These are phyloP conservation scores for Osmerus eperlanus DNA, from an alignment of 2,113 vertebrate species.

Conservation along the genomic window DNA sequence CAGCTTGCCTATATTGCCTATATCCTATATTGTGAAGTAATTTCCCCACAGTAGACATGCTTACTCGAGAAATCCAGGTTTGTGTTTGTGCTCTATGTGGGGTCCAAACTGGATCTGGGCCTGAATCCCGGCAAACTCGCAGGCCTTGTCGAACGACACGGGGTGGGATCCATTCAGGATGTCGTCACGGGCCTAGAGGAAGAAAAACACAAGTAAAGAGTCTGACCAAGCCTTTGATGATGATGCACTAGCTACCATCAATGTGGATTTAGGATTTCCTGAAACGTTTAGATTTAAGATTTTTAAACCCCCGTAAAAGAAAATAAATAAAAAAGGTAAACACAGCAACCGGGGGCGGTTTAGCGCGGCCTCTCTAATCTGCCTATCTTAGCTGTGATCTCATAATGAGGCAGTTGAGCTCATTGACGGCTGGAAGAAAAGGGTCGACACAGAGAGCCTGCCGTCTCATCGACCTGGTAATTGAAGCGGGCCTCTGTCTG, in stretches of 20 bases:
- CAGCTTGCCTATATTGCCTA: background rate
- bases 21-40: background rate
- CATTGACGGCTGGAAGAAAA: background rate
- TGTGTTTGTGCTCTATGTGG: constrained; percentile 96
- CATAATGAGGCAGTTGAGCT: background rate
- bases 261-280: too few relatives aligned
- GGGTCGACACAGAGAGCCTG: background rate
- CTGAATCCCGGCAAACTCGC: constrained; percentile 96
- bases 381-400: background rate
- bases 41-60: constrained; percentile 21
- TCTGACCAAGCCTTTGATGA: background rate
- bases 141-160: constrained; percentile 96
- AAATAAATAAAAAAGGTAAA: background rate
- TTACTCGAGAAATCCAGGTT: constrained; percentile 98
- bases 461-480: background rate
- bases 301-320: too few relatives aligned
- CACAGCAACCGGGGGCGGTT: background rate
- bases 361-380: background rate
- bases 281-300: too few relatives aligned
- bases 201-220: background rate
- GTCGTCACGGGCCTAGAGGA: constrained; percentile 90
- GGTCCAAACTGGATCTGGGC: constrained; percentile 98
- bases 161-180: constrained; percentile 98
- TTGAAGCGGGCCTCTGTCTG: constrained; percentile 1
- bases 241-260: background rate